Base-by-base conservation (phyloP, 1,140 invertebrate genomes). In the Drosophila rufa region DNA sequence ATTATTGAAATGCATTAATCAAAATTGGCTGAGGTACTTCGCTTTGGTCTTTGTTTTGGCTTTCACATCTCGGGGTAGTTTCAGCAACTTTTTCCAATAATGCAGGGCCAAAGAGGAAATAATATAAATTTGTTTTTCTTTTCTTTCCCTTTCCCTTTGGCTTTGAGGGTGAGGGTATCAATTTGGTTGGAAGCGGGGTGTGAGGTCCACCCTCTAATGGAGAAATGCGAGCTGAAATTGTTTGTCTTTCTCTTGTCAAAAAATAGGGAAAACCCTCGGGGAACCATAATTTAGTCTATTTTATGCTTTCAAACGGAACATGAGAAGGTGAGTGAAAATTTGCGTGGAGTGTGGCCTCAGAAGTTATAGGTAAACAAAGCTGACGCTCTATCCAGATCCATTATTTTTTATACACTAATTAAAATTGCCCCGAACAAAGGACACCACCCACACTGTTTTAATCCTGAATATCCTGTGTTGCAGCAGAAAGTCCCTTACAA, bases 1-100 rank as follows among this genome's bases (percentile, higher is more conserved):
- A 75, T 79, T 76, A 71, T 84, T 75, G 77, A 80, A 87, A 89
- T 81, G 65, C 85, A 89, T 90, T 90, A 89, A 89, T 89, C 84
- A 90, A 69, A 69, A 89, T 77, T 76, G 77, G 69, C 56, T 50
- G 51, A 87, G 76, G 62, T 78, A 60, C 65, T 50, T 58, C 33
- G 25, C 25, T 47, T 22, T 11, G 51, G 51, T 59, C 45, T 55
- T 45, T 51, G 36, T 59, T 58, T 53, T n/a, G 17, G 15, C 38
- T 55, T 46, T 51, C 33, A 27, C 38, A 40, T 53, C 57, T 36
- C 0, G 62, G 79, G 82, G 79, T 82, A 69, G 79, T 66, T 85
- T 73, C 48, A 45, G 56, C 43, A 33, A 59, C 43, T 50, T 51
- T 67, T 80, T 62, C 40, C 62, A 82, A 87, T 82, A 82, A 87